Conservation (phyloP, 1,140 invertebrate species). For the Luehdorfia chinensis region DNA sequence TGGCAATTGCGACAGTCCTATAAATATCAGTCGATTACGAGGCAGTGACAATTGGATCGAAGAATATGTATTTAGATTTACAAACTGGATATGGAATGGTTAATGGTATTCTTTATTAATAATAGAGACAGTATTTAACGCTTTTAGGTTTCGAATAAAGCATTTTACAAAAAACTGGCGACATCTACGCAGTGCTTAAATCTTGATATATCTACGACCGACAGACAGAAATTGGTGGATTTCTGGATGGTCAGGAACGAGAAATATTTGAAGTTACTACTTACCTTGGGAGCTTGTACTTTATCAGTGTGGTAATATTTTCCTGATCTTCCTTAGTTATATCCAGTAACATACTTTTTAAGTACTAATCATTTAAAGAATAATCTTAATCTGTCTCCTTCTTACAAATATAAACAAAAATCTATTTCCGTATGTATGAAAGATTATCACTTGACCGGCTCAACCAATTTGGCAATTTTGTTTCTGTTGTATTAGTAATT, state of each 20-base stretch:
- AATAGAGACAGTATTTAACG: neutral
- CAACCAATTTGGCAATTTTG: neutral
- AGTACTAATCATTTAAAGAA: neutral
- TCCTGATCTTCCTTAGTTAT: neutral
- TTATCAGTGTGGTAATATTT: conserved; percentile 42
- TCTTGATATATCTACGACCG: conserved; percentile 39
- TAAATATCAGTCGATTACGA: too few species aligned
- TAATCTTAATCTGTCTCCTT: neutral
- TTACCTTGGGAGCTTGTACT: conserved; percentile 36
- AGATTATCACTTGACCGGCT: neutral
- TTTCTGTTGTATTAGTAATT: neutral
- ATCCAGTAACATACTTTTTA: neutral
- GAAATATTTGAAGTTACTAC: conserved; percentile 42
- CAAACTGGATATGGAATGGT: neutral
- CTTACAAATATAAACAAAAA: too few species aligned
- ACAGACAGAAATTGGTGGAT: conserved; percentile 30
- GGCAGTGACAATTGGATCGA: too few species aligned
- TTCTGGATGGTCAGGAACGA: conserved; percentile 41
- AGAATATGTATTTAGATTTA: too few species aligned
- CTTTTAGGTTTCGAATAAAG: conserved; percentile 34
- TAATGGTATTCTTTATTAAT: neutral
- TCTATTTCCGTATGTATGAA: too few species aligned
- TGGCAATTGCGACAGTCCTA: too few species aligned
- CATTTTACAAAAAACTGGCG: conserved; percentile 40
- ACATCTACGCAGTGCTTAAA: conserved; percentile 39